Evolutionary conservation across 2,113 vertebrate genomes (phyloP), one percentile per base, ranked within the genome.

Genomic region (Caranx ignobilis): DNA sequence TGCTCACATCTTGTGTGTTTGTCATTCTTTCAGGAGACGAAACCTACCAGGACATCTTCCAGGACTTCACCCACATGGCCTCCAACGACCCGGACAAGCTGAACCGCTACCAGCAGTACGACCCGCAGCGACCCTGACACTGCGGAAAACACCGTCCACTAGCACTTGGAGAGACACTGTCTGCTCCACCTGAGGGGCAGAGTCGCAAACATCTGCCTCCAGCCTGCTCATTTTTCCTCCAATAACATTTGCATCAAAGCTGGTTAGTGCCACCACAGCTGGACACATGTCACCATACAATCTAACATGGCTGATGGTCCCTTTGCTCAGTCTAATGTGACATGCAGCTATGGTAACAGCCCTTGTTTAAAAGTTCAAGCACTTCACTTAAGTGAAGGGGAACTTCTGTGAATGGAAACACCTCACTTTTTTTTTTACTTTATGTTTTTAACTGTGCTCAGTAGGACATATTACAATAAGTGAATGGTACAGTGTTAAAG

Each of bases 51-150:
- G 98, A 99, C 92, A 99, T 99, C 89, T 99, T 99, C 89, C 96
- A 98, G 91, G 98, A 99, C 89, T 99, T 98, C 94, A 96, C 97
- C 71, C 97, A 98, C 88, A 99, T 99, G 98, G 98, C 98, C n/a
- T 97, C 98, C 73, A 97, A 99, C 74, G 95, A 99, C 88, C 98
- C 98, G 5, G 98, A 99, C 80, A 99, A 98, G 93, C 94, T 99
- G 75, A 97, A 97, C 79, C 98, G 98, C 84, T 98, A 97, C 92
- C 96, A 97, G 89, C 96, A 96, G 87, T 87, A 95, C 15, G 96
- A 96, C 81, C 90, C 94, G 0, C 96, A 91, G 75, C 93, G 93
- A 92, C 96, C 94, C 77, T 97, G 96, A 97, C 19, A 4, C 43
- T 3, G 5, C 56, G 21, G 26, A 11, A 11, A 1, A 7, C 34